These are phyloP conservation scores for Tamandua tetradactyla DNA, from an alignment of 2,797 vertebrate genomes.

Conservation along the genomic window DNA sequence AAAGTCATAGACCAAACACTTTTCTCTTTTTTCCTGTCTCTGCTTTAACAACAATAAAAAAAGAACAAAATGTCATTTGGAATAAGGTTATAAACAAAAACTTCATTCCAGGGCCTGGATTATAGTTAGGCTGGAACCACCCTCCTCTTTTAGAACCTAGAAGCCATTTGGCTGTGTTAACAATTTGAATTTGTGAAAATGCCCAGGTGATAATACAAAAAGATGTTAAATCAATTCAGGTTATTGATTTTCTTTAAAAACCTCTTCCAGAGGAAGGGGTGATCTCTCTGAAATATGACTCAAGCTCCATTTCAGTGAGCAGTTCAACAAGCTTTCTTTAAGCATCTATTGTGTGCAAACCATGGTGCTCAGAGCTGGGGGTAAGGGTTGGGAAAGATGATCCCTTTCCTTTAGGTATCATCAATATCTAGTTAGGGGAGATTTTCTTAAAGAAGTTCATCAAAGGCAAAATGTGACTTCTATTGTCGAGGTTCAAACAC, in stretches of 20 bases:
- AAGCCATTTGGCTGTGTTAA: constrained; percentile 44
- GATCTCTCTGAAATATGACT: constrained; percentile 59
- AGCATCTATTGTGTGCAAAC: constrained; percentile 30
- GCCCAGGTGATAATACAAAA: constrained; percentile 48
- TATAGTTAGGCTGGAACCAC: neutral
- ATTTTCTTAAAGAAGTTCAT: constrained; percentile 4
- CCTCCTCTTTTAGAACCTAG: neutral
- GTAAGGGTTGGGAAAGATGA: neutral
- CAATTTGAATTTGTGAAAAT: constrained; percentile 62
- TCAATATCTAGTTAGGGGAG: constrained; percentile 9
- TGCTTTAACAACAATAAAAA: neutral
- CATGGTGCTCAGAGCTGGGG: neutral
- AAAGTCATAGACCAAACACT: constrained; percentile 58
- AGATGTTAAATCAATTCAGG: constrained; percentile 65
- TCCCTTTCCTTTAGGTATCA: neutral
- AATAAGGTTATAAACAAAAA: constrained; percentile 46
- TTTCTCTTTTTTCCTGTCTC: neutral
- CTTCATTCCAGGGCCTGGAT: constrained; percentile 46
- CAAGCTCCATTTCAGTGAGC: constrained; percentile 14
- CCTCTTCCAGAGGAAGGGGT: constrained; percentile 47
- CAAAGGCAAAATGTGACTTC: neutral
- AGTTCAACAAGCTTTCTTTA: constrained; percentile 20
- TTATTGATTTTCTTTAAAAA: constrained; percentile 64
- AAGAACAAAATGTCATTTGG: constrained; percentile 50
- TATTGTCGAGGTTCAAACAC: neutral